Conservation (phyloP, 1,140 invertebrate species). For the Drosophila pachea region DNA sequence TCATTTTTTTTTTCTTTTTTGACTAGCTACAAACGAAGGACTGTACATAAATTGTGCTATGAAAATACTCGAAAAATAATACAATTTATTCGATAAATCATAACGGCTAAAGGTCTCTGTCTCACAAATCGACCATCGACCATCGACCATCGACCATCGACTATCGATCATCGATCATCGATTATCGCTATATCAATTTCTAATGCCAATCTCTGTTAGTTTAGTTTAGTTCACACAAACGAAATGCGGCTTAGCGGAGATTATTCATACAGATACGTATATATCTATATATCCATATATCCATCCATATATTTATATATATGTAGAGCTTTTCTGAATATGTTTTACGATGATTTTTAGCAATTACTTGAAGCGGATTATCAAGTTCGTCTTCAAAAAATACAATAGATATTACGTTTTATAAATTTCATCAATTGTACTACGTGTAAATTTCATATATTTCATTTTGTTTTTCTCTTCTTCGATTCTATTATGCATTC, state of each 20-base stretch:
- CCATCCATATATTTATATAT: constrained; percentile 33
- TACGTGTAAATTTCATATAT: constrained; percentile 75
- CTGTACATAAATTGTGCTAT: constrained; percentile 78
- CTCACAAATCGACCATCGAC: constrained; percentile 3
- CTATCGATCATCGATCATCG: constrained; percentile 11
- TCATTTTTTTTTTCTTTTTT: constrained; percentile 46
- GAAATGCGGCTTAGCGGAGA: constrained; percentile 50
- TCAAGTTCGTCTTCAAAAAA: constrained; percentile 40
- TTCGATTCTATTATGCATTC: background rate
- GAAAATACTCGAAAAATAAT: constrained; percentile 78
- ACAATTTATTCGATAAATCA: constrained; percentile 29
- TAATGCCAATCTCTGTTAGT: constrained; percentile 24
- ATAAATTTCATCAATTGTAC: constrained; percentile 71
- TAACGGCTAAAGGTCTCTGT: constrained; percentile 19
- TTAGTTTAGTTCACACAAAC: constrained; percentile 32
- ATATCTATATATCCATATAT: too few species aligned
- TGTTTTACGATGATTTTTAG: constrained; percentile 36
- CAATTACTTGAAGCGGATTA: constrained; percentile 52
- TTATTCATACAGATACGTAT: too few species aligned
- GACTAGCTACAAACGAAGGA: constrained; percentile 67
- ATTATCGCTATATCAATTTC: constrained; percentile 10
- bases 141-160: background rate
- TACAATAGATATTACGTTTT: constrained; percentile 48
- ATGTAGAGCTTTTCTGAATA: constrained; percentile 6
- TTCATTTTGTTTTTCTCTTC: constrained; percentile 35